Conservation (phyloP, 2,888 invertebrate species). For the Leptinotarsa peninsularis region DNA sequence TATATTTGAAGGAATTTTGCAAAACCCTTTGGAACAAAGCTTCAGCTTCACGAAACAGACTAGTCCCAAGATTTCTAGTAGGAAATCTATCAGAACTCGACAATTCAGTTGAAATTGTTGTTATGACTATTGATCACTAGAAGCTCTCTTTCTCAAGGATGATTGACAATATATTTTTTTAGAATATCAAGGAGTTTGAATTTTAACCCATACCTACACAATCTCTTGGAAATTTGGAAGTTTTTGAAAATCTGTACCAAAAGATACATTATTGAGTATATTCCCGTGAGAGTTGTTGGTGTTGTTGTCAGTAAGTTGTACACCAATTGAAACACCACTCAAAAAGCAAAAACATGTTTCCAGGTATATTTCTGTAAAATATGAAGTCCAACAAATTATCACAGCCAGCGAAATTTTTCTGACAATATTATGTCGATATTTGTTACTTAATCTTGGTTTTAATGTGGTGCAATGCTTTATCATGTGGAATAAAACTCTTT, state of each 20-base stretch:
- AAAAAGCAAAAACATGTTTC: too few relatives aligned
- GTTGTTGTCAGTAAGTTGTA: too few relatives aligned
- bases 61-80: neutral
- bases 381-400: too few relatives aligned
- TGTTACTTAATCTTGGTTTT: too few relatives aligned
- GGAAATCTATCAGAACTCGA: slow-evolving; percentile 18
- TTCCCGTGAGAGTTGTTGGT: too few relatives aligned
- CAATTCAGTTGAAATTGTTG: slow-evolving; percentile 13
- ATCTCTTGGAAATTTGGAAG: neutral
- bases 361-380: too few relatives aligned
- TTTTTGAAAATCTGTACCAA: neutral
- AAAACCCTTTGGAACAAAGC: slow-evolving; percentile 63
- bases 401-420: too few relatives aligned
- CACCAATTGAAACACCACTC: too few relatives aligned
- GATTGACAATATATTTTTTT: slow-evolving; percentile 17
- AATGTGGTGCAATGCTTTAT: too few relatives aligned
- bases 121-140: neutral
- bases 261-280: too few relatives aligned
- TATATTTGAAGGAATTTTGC: slow-evolving; percentile 75
- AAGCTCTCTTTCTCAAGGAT: slow-evolving; percentile 5
- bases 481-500: too few relatives aligned
- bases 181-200: neutral
- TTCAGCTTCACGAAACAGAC: neutral
- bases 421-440: too few relatives aligned
- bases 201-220: neutral